Base-by-base conservation (phyloP, 2,113 vertebrate genomes). In the Corvus cornix region DNA sequence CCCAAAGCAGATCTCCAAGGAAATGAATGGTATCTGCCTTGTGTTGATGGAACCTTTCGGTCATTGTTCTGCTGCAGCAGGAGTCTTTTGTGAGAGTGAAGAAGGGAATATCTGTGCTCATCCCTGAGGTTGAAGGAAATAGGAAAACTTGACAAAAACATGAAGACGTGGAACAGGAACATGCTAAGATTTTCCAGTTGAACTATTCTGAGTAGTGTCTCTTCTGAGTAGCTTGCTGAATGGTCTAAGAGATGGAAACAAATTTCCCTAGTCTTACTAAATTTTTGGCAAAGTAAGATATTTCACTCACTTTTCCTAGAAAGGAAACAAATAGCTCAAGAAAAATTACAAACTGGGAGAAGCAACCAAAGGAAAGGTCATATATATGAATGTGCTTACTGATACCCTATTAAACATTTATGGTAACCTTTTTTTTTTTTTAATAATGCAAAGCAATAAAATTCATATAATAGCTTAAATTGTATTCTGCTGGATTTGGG, bases 251-350 rank as follows among this genome's bases (percentile, higher is more conserved):
- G 10, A 46, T 43, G 39, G 43, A 88, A 93, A 62, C 0, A 4
- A 4, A 48, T 94, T 83, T 86, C 51, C n/a, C 7, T 46, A 60
- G n/a, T 68, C 39, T 84, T 89, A 87, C 17, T 68, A 43, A 89
- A 75, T 9, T 67, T 92, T 92, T 95, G 93, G 52, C 69, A 84
- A 94, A 91, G 72, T n/a, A 66, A 84, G 41, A 41, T 15, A n/a
- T 78, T 86, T 81, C 33, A 67, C 21, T 94, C 27, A 63, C 20
- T 89, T 78, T 92, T 89, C 73, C 81, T 84, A 78, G 84, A 79
- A 87, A 87, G 49, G 53, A 95, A 92, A 84, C 7, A 92, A 70
- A 43, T 62, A 87, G 56, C 26, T 96, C 26, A 76, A 77, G 43
- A 74, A 53, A 46, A 68, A 49, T 28, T 28, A 53, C 48, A 75